A percentile compares a stretch with the other conserved stretches of the same genome.
Conservation (phyloP, 1,140 invertebrate genomes). For the Macrobrachium rosenbergii region DNA sequence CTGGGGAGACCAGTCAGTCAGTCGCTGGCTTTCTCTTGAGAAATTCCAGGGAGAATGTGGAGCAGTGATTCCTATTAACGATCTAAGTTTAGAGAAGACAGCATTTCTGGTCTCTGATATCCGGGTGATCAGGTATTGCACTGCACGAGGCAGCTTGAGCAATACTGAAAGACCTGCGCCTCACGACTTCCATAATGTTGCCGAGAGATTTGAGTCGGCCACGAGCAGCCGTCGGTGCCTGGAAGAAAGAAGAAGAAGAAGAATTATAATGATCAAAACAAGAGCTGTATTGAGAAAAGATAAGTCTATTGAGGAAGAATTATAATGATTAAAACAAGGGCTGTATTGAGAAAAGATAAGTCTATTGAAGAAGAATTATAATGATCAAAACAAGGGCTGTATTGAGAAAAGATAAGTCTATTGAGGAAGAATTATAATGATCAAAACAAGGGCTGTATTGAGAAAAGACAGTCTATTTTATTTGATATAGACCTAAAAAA, state of each 20-base stretch:
- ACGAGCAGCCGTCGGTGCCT: slow-evolving; percentile 37
- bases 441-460: background rate
- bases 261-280: no score
- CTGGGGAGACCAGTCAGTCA: no score
- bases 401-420: background rate
- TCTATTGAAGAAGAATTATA: no score
- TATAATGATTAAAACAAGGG: background rate
- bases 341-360: background rate
- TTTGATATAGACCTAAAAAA: background rate
- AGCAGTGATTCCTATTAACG: no score
- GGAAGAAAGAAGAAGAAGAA: background rate
- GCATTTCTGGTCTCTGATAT: slow-evolving; percentile 53
- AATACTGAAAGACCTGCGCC: slow-evolving; percentile 56
- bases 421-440: no score
- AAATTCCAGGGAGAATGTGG: no score
- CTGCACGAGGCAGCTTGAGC: slow-evolving; percentile 61
- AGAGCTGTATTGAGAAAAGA: background rate
- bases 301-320: no score
- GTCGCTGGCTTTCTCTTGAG: no score
- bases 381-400: background rate
- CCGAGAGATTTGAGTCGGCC: slow-evolving; percentile 60
- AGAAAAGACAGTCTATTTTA: no score
- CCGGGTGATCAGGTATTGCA: slow-evolving; percentile 60
- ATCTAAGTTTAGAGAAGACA: slow-evolving; percentile 19
- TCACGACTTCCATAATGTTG: slow-evolving; percentile 61